These are phyloP conservation scores for Scolopax rusticola DNA, from an alignment of 2,797 vertebrate genomes.

Conservation along the genomic window DNA sequence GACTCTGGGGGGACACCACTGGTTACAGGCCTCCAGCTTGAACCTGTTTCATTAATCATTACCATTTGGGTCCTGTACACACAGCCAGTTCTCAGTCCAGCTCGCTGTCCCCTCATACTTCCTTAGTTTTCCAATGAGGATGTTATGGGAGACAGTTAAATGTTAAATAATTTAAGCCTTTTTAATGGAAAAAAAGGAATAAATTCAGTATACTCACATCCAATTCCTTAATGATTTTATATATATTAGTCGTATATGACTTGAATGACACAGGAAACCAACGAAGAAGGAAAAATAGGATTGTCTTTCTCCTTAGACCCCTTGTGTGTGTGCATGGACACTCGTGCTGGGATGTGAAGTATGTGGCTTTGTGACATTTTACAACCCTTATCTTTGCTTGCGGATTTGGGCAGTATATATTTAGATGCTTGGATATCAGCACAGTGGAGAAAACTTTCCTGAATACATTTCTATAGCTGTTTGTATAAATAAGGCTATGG, in stretches of 20 bases:
- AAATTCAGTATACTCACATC: neutral
- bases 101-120: no score
- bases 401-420: neutral
- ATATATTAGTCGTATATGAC: neutral
- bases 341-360: neutral
- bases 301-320: neutral
- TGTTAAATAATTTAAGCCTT: neutral
- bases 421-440: neutral
- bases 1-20: no score
- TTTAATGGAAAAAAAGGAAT: neutral
- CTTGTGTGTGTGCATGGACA: neutral
- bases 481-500: neutral
- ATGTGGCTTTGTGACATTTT: neutral
- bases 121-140: no score
- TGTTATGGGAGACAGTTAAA: neutral
- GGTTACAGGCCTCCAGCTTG: no score
- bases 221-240: neutral
- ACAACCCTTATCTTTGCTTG: neutral
- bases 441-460: neutral
- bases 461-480: neutral
- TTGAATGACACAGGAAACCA: neutral
- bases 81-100: no score
- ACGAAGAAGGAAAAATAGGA: neutral
- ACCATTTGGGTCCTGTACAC: no score
- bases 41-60: no score